Evolutionary conservation across 2,888 invertebrate species (phyloP).

Genomic region (Villa cingulata): DNA sequence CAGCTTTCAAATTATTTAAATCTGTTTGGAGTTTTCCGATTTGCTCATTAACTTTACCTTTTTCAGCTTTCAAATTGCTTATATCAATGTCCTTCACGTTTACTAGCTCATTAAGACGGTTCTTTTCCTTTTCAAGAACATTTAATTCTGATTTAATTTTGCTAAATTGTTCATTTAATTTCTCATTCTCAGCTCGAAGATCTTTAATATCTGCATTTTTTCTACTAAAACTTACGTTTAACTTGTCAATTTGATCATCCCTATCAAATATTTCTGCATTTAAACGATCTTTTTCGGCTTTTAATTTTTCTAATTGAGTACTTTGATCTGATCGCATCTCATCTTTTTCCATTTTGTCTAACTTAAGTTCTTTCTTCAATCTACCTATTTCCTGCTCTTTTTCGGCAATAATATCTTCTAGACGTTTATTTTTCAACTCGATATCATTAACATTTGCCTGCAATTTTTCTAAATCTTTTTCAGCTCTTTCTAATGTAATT

Average conservation of each 20-base stretch:
- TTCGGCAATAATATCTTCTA: background rate
- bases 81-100: background rate
- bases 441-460: background rate
- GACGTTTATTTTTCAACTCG: background rate
- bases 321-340: background rate
- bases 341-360: background rate
- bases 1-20: constrained; percentile 2
- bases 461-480: background rate
- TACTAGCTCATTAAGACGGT: background rate
- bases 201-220: background rate
- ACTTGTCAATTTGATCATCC: background rate
- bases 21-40: background rate
- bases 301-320: background rate
- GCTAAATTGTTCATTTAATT: background rate
- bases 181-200: background rate
- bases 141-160: background rate
- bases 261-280: background rate
- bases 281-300: background rate
- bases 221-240: background rate
- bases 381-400: background rate
- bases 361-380: background rate
- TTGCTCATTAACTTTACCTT: constrained; percentile 2
- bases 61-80: background rate
- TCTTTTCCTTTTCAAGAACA: background rate
- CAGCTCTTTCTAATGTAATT: background rate